phyloP scores from a whole-genome alignment of 2,113 vertebrate genomes.

The Proteles cristata region DNA sequence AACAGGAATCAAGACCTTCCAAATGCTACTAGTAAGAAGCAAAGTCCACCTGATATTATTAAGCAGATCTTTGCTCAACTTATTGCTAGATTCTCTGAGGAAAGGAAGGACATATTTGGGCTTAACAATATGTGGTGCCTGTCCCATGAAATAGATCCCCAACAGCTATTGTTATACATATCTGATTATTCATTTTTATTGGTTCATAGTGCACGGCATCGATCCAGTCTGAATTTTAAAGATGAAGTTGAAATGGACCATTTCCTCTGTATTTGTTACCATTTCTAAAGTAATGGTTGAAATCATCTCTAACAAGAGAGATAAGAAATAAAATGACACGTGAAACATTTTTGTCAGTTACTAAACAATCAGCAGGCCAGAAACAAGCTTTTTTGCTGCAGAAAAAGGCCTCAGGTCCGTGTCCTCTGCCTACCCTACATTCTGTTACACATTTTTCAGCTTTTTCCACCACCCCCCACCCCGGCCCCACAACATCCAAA shows the following conservation, averaged over 20 bases:
- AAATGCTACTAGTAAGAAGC: neutral
- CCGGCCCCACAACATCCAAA: neutral
- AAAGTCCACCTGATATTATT: neutral
- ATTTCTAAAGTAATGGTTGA: constrained; percentile 61
- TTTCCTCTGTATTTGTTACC: constrained; percentile 48
- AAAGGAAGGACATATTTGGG: neutral
- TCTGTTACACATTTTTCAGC: neutral
- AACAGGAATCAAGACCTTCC: neutral
- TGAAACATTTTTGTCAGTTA: constrained; percentile 43
- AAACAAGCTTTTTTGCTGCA: neutral
- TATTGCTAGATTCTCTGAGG: neutral
- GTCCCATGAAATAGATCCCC: neutral
- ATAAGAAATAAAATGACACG: constrained; percentile 42
- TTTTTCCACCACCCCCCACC: neutral
- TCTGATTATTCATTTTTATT: constrained; percentile 15
- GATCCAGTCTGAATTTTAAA: constrained; percentile 33
- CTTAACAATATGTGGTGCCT: neutral
- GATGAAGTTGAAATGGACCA: constrained; percentile 55
- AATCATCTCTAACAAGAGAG: constrained; percentile 63
- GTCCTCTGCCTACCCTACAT: neutral
- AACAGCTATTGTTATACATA: neutral
- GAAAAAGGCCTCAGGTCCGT: neutral
- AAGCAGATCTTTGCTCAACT: neutral
- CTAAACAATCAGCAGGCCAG: constrained; percentile 1
- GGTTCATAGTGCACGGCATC: neutral